phyloP scores from a whole-genome alignment of 1,140 invertebrate genomes.

The Akabosia matsudoensis region DNA sequence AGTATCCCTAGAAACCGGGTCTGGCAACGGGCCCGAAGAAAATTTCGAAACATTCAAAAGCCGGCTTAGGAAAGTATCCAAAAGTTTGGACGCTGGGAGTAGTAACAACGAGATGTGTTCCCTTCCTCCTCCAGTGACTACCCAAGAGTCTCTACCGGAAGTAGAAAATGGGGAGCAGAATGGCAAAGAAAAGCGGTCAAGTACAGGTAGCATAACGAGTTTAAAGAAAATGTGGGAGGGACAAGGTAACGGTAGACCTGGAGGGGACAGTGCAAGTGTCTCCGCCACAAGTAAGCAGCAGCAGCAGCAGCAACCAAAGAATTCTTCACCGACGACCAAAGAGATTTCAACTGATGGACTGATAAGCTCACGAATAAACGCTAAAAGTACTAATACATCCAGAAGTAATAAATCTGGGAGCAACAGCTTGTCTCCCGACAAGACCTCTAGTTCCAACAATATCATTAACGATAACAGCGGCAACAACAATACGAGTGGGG shows the following conservation, averaged over 20 bases:
- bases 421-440: constrained; percentile 9
- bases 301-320: constrained; percentile 21
- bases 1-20: constrained; percentile 35
- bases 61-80: constrained; percentile 74
- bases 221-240: constrained; percentile 86
- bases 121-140: constrained; percentile 35
- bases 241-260: constrained; percentile 44
- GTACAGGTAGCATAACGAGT: constrained; percentile 87
- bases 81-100: constrained; percentile 45
- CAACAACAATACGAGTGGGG: neutral
- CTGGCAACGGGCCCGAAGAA: constrained; percentile 48
- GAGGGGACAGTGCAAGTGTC: constrained; percentile 62
- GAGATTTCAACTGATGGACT: constrained; percentile 32
- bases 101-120: constrained; percentile 50
- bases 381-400: neutral
- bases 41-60: constrained; percentile 74
- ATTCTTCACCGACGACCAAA: constrained; percentile 14
- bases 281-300: constrained; percentile 52
- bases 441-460: neutral
- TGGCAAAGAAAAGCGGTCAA: constrained; percentile 71
- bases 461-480: neutral
- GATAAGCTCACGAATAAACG: constrained; percentile 25
- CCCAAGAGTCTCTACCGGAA: constrained; percentile 21
- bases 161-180: constrained; percentile 49
- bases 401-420: neutral